Evolutionary conservation across 2,888 invertebrate species (phyloP), one percentile per base, ranked within the genome.

Genomic region (Eilema sororculum): DNA sequence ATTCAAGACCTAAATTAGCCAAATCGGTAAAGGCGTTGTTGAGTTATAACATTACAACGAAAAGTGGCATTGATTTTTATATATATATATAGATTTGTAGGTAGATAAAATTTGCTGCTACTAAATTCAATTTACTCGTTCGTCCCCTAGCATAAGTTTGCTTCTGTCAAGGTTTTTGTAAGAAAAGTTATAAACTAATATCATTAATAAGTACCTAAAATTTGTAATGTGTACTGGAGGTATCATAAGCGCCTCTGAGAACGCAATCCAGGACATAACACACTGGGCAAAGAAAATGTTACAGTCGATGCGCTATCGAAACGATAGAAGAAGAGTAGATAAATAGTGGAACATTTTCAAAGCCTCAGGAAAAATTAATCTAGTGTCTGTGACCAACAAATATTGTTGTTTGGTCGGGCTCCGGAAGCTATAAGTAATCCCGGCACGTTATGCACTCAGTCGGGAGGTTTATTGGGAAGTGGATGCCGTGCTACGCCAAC

Each of bases 351-450:
- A 83, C 70, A 74, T 78, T 78, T 79, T 83, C 90, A 92, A 90
- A 87, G 90, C 90, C 90, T 78, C 86, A 85, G 90, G 91, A 92
- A 93, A 93, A 93, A 92, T 92, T 92, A 93, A 93, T 93, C 91
- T 92, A 88, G 89, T 90, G 90, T 89, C 90, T 89, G 89, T 87
- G 86, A 84, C 90, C 89, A 88, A 87, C 92, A 93, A 93, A 93
- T 93, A 93, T 93, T 93, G 90, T 94, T 93, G 93, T 93, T 93
- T 93, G 92, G 90, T 87, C 85, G 79, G 79, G 84, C 86, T 87
- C 87, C 87, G 86, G 88, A 81, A 89, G 91, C 90, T 90, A 91
- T 92, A 92, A 92, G 93, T 93, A 94, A 93, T 93, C 93, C 89
- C 89, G 86, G 90, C 91, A 91, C 93, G 92, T 92, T 92, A 93